These are phyloP conservation scores for Orthosia incerta DNA, from an alignment of 2,888 invertebrate genomes.

Conservation along the genomic window DNA sequence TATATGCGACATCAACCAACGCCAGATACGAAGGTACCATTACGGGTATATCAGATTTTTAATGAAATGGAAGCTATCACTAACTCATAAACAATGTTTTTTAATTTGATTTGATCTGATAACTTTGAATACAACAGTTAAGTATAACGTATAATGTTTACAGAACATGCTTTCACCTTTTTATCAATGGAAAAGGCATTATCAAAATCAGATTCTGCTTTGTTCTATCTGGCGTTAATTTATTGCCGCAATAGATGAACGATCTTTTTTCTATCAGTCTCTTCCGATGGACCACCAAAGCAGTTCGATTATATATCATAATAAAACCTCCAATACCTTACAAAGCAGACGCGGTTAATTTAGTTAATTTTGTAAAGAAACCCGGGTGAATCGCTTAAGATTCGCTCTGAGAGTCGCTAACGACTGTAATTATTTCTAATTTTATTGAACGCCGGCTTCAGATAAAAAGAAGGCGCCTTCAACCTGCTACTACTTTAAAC, in stretches of 20 bases:
- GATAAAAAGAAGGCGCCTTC: constrained; percentile 73
- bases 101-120: background rate
- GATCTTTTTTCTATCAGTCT: constrained; percentile 24
- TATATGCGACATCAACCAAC: background rate
- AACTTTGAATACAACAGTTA: background rate
- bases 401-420: constrained; percentile 65
- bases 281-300: constrained; percentile 45
- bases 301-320: constrained; percentile 39
- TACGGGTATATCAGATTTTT: too few relatives aligned
- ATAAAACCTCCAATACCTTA: constrained; percentile 42
- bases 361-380: constrained; percentile 55
- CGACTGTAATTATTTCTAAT: constrained; percentile 75
- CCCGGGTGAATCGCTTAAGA: constrained; percentile 43
- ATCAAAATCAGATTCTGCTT: background rate
- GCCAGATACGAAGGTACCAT: background rate
- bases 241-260: background rate
- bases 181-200: background rate
- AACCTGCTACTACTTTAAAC: constrained; percentile 51
- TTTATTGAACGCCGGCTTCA: constrained; percentile 65
- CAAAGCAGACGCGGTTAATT: constrained; percentile 40
- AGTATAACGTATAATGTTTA: background rate
- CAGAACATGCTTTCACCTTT: background rate
- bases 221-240: constrained; percentile 3
- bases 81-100: background rate
- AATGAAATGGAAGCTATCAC: too few relatives aligned